These are phyloP conservation scores for Ellobius talpinus DNA, from an alignment of 2,113 vertebrate genomes.

Conservation along the genomic window DNA sequence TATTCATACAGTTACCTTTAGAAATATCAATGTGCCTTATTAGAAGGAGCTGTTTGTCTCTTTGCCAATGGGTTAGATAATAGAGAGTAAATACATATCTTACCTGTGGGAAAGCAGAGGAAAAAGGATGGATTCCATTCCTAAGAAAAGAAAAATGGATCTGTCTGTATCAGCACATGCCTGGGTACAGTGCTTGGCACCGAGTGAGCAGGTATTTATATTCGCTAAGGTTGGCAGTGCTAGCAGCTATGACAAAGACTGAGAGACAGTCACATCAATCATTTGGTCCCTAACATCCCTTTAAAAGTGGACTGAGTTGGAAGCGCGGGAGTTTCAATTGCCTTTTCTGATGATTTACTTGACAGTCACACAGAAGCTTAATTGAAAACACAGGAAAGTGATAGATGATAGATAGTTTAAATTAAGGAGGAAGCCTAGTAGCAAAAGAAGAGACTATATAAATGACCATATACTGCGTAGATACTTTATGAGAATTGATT, in stretches of 20 bases:
- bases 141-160: not conserved
- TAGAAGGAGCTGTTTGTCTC: not conserved
- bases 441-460: conserved; percentile 38
- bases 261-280: not conserved
- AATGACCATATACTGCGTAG: conserved; percentile 49
- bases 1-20: conserved; percentile 28
- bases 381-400: conserved; percentile 57
- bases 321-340: conserved; percentile 22
- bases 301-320: not conserved
- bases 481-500: conserved; percentile 59
- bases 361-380: not conserved
- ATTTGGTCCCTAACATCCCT: not conserved
- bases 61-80: not conserved
- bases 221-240: not conserved
- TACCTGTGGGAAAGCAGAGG: conserved; percentile 35
- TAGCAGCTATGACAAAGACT: not conserved
- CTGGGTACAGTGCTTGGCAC: not conserved
- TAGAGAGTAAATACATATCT: not conserved
- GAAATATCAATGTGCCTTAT: not conserved
- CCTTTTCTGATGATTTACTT: conserved; percentile 69
- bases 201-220: not conserved
- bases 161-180: not conserved
- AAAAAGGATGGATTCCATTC: conserved; percentile 1
- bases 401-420: conserved; percentile 52
- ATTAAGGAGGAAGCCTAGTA: conserved; percentile 54